Evolutionary conservation across 2,888 invertebrate genomes (phyloP).

Genomic region (Pollenia labialis): DNA sequence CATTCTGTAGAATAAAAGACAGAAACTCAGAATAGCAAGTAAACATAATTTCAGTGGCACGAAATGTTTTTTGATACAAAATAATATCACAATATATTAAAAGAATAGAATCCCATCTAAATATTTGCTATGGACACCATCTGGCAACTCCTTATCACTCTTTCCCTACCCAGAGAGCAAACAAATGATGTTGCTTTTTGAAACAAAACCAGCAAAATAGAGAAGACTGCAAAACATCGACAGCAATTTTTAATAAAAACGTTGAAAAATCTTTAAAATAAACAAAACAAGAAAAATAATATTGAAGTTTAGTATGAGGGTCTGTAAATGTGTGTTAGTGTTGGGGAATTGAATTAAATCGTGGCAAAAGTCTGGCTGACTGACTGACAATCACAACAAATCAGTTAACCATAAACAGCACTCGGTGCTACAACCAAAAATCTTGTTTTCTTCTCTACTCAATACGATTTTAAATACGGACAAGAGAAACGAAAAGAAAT

Average conservation of each 20-base stretch:
- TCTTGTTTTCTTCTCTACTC: constrained; percentile 36
- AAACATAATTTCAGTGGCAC: no score
- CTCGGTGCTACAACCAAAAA: constrained; percentile 56
- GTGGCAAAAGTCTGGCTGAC: constrained; percentile 66
- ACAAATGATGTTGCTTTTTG: constrained; percentile 31
- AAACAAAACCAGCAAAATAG: constrained; percentile 6
- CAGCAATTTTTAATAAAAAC: constrained; percentile 16
- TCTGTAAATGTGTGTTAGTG: constrained; percentile 19
- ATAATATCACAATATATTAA: no score
- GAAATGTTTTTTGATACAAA: no score
- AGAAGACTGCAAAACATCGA: constrained; percentile 48
- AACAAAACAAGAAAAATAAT: constrained; percentile 27
- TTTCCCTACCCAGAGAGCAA: constrained; percentile 12
- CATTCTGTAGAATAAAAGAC: no score
- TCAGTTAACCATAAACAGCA: constrained; percentile 71
- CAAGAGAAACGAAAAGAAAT: constrained; percentile 45
- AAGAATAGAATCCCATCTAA: no score
- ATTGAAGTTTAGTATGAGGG: constrained; percentile 20
- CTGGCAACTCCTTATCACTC: constrained; percentile 1
- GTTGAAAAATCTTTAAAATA: constrained; percentile 31
- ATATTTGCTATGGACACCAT: not conserved
- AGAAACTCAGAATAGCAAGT: no score
- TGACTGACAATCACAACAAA: constrained; percentile 64
- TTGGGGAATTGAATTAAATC: constrained; percentile 61
- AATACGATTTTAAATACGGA: constrained; percentile 46